These are phyloP conservation scores for Leguminivora glycinivorella DNA, from an alignment of 1,140 invertebrate genomes.

Conservation along the genomic window DNA sequence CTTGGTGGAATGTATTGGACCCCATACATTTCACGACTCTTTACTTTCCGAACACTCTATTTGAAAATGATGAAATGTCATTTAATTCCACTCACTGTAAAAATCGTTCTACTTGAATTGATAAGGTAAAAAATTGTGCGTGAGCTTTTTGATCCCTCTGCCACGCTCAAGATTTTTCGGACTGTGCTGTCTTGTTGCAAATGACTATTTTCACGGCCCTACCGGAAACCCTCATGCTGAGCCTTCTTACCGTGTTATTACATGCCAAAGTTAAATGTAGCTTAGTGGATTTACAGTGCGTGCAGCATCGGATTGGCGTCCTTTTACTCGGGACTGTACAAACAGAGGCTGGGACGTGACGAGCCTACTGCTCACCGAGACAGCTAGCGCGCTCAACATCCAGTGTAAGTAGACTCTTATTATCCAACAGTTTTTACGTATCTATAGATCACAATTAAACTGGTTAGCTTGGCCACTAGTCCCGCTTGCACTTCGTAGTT, in stretches of 20 bases:
- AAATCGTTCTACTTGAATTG: too few relatives aligned
- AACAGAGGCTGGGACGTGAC: conserved; percentile 27
- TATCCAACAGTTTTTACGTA: neutral
- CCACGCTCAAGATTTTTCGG: too few relatives aligned
- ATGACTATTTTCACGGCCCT: neutral
- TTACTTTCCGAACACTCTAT: too few relatives aligned
- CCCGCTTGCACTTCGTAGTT: neutral
- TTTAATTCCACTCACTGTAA: too few relatives aligned
- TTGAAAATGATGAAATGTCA: too few relatives aligned
- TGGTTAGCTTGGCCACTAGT: neutral
- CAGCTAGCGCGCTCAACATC: neutral
- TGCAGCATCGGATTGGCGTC: conserved; percentile 3
- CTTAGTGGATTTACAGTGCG: conserved; percentile 25
- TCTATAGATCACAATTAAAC: neutral
- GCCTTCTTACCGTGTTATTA: neutral
- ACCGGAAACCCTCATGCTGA: neutral
- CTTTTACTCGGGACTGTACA: conserved; percentile 21
- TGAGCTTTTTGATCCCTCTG: too few relatives aligned
- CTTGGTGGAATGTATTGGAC: too few relatives aligned
- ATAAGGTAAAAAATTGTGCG: too few relatives aligned
- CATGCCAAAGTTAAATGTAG: conserved; percentile 15
- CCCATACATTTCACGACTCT: too few relatives aligned
- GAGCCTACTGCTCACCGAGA: neutral
- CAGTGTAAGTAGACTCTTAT: neutral
- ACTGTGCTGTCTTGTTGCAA: neutral